Base-by-base conservation (phyloP, 2,888 invertebrate genomes). In the Drosophila villosipedis region DNA sequence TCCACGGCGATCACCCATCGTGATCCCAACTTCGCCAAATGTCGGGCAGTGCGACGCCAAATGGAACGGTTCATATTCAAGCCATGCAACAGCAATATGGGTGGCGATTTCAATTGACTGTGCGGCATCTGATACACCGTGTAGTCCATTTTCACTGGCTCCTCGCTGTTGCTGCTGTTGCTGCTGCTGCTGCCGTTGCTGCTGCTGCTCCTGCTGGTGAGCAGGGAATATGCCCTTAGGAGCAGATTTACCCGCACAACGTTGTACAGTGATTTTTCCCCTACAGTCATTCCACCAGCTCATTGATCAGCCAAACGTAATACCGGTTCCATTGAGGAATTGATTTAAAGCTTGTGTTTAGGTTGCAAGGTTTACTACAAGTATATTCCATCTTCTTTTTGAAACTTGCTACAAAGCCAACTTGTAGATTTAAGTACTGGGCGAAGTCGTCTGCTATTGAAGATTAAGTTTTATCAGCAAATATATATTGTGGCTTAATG, bases 81-180 rank as follows among this genome's bases (percentile, higher is more conserved):
- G 0, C 74, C 78, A 57, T 83, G 82, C 76, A 83, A 59, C 5
- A 74, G 47, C 14, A 83, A 31, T 2, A 84, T 76, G 14, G 82
- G 78, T 9, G 76, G 58, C 0, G 41, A 43, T 0, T 58, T 37
- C 1, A 64, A 31, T 4, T 54, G 61, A 22, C 66, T 82, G 22
- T 78, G 67, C 2, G 63, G 68, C 55, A 43, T n/a, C 41, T 59
- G 14, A 50, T 73, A 83, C 19, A 52, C 25, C 0, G 55, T 43
- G 12, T 66, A 76, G 6, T 75, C 55, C 69, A 84, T 61, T 0
- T 63, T 59, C 0, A 80, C 31, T 7, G 70, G 41, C 7, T 35
- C 37, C 1, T 19, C 28, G 22, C 14, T 14, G 47, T 14, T 59
- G 28, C 2, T 28, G 39, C 16, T 16, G 1, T 3, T 28, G 28